Conservation (phyloP, 2,797 vertebrate genomes). For the Sylvia borin region DNA sequence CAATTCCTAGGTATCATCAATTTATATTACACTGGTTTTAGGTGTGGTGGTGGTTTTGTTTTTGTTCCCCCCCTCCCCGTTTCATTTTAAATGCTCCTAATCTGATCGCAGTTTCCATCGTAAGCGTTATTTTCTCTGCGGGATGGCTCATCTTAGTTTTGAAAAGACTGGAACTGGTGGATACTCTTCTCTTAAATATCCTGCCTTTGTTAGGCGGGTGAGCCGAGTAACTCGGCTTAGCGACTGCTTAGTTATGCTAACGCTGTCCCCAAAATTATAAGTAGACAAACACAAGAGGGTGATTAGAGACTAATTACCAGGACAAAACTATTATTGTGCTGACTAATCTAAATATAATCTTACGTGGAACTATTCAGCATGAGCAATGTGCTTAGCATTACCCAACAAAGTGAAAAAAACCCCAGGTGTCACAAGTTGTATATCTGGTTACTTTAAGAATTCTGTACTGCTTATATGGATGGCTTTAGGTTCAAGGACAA, state of each 20-base stretch:
- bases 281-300: not conserved
- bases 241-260: not conserved
- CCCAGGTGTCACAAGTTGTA: rapidly evolving
- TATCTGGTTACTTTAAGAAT: not conserved
- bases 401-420: not conserved
- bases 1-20: not conserved
- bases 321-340: not conserved
- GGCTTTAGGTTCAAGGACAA: not conserved
- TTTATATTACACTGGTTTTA: not conserved
- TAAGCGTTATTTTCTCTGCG: not conserved
- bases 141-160: not conserved
- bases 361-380: not conserved
- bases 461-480: rapidly evolving
- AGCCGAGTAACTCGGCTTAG: not conserved
- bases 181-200: not conserved
- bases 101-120: not conserved
- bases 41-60: too few species aligned
- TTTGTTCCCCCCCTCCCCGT: too few species aligned
- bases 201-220: not conserved
- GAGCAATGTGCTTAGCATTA: not conserved
- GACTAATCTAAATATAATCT: not conserved
- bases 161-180: not conserved
- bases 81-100: not conserved
- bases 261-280: not conserved
- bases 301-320: not conserved